Base-by-base conservation (phyloP, 2,888 invertebrate species). In the Nudaria mundana region DNA sequence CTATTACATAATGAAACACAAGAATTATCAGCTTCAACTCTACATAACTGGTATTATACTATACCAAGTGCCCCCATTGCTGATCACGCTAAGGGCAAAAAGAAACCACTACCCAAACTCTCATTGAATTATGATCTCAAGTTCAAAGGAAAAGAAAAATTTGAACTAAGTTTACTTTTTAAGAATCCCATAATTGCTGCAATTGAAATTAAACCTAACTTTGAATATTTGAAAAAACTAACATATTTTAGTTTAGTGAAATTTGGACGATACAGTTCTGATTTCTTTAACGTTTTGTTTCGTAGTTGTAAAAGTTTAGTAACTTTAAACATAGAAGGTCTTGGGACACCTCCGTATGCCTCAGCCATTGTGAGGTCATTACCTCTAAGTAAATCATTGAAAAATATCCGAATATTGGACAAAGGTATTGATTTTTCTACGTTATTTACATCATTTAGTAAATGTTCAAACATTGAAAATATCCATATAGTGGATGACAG, bases 271-370 rank as follows among this genome's bases (percentile, higher is more conserved):
- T 79, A 71, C 34, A 66, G 56, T 56, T 20, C 40, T 10, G 71
- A 78, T 14, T 84, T 86, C 57, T 87, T 83, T 52, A 65, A 70
- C 44, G 48, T 75, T 12, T 54, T 87, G 31, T 85, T 86, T 59
- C 51, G 59, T 20, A 61, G 49, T 41, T 80, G 80, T 63, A 40
- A 51, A 18, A 73, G 71, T 50, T 63, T 87, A 33, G 56, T 59
- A 6, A 85, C 86, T 25, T 54, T 82, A 14, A 71, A 71, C 56
- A 52, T 82, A 5, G 70, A 76, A 34, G 60, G 63, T 28, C 46
- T 67, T 8, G 16, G 52, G 13, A 40, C 70, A 37, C 61, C 62
- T 13, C 52, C 71, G 3, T 71, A 71, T 44, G 48, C 52, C 20
- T 37, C 48, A 12, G 44, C 66, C 2, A 55, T 84, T 35, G 52